phyloP scores from a whole-genome alignment of 2,113 vertebrate genomes.

The Shinisaurus crocodilurus region DNA sequence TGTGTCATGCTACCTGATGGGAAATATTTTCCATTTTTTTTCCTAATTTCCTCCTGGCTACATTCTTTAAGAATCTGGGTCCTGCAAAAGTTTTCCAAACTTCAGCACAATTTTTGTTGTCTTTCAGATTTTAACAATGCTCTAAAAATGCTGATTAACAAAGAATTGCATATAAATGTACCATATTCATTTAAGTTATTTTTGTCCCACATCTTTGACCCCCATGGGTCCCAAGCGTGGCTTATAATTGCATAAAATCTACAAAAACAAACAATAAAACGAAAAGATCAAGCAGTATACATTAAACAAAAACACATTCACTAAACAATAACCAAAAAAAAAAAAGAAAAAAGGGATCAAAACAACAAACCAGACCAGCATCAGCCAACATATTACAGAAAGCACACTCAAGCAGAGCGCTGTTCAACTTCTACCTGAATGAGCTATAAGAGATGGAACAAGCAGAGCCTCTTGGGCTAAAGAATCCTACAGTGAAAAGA shows the following conservation, averaged over 20 bases:
- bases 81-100: not conserved
- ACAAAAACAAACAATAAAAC: not conserved
- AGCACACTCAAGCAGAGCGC: not conserved
- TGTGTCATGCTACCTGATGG: not conserved
- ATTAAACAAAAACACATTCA: not conserved
- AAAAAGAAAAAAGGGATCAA: not conserved
- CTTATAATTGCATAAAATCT: not conserved
- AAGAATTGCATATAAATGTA: not conserved
- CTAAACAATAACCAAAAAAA: too few species aligned
- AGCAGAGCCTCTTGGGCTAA: not conserved
- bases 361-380: not conserved
- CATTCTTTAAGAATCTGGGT: not conserved
- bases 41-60: not conserved
- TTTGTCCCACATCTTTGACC: not conserved
- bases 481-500: too few species aligned
- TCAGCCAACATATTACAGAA: not conserved
- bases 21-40: not conserved
- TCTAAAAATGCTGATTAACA: not conserved
- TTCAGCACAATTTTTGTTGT: not conserved
- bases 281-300: not conserved
- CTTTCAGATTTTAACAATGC: not conserved
- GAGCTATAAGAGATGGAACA: not conserved
- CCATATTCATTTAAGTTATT: not conserved
- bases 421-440: not conserved
- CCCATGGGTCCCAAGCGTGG: not conserved